These are phyloP conservation scores for Phasianus colchicus DNA, from an alignment of 2,113 vertebrate species.

Conservation along the genomic window DNA sequence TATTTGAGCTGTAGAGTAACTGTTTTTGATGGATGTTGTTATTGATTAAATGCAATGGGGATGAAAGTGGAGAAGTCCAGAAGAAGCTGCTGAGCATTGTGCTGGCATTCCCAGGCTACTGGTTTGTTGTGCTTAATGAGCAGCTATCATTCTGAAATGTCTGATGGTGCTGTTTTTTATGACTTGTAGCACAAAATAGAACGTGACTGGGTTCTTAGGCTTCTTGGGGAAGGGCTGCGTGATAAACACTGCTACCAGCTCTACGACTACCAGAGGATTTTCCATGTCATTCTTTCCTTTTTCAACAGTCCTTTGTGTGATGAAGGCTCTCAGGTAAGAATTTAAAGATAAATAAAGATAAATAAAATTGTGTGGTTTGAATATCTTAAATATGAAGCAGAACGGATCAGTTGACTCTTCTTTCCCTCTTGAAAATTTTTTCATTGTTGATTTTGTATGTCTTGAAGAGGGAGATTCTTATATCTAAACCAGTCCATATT, in stretches of 20 bases:
- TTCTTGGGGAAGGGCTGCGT: slow-evolving; percentile 86
- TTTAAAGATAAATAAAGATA: not conserved
- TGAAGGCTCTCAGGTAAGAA: slow-evolving; percentile 81
- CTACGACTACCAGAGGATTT: slow-evolving; percentile 86
- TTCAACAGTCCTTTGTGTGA: slow-evolving; percentile 88
- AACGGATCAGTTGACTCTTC: not conserved
- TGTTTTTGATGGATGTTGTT: not conserved
- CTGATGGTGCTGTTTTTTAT: not conserved
- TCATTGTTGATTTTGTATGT: not conserved
- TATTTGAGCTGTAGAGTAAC: not conserved
- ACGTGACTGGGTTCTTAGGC: slow-evolving; percentile 86
- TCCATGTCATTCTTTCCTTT: slow-evolving; percentile 87
- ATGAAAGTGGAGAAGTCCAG: not conserved
- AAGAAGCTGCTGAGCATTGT: not conserved
- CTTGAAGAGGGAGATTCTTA: not conserved
- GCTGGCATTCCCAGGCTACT: not conserved
- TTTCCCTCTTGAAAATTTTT: not conserved
- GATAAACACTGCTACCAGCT: slow-evolving; percentile 87
- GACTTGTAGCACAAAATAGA: slow-evolving; percentile 86
- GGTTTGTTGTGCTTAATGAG: not conserved
- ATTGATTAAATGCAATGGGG: not conserved
- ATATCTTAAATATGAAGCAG: not conserved
- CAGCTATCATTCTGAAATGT: not conserved
- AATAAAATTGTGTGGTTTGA: not conserved
- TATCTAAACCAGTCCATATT: not conserved